Conservation (phyloP, 2,113 vertebrate genomes). For the human (Homo sapiens) region DNA sequence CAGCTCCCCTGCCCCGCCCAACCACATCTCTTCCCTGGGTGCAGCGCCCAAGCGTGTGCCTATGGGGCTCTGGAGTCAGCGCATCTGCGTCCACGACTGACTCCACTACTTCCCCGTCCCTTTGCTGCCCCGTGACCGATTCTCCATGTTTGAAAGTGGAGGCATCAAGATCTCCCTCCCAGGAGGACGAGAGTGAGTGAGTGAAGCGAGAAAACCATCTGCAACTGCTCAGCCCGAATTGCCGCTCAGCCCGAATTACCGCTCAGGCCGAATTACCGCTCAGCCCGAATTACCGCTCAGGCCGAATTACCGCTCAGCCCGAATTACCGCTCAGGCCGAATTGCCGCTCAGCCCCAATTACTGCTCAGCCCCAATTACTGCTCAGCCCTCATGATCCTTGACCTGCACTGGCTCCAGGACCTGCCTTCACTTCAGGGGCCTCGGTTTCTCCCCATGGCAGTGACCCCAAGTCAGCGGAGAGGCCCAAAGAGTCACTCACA, state of each 20-base stretch:
- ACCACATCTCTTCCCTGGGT: neutral
- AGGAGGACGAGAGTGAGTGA: neutral
- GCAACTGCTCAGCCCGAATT: neutral
- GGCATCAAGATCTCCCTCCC: accelerated
- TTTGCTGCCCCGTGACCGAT: neutral
- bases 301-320: too few species aligned
- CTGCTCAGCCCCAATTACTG: too few species aligned
- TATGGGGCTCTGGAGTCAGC: neutral
- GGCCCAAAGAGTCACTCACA: accelerated
- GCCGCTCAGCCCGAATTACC: too few species aligned
- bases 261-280: too few species aligned
- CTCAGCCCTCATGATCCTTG: neutral
- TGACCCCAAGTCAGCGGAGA: neutral
- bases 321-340: too few species aligned
- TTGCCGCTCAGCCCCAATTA: too few species aligned
- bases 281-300: too few species aligned
- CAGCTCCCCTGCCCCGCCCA: neutral
- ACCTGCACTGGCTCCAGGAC: neutral
- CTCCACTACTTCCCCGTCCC: neutral
- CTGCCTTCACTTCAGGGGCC: neutral
- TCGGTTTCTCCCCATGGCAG: too few species aligned
- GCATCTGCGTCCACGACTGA: neutral
- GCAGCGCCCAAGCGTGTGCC: neutral
- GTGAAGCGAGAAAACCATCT: neutral
- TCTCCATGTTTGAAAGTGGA: neutral